Evolutionary conservation across 30 jellyfish, hydroid and myxozoan genomes (phyloP).

Genomic region (Hydractinia echinata): DNA sequence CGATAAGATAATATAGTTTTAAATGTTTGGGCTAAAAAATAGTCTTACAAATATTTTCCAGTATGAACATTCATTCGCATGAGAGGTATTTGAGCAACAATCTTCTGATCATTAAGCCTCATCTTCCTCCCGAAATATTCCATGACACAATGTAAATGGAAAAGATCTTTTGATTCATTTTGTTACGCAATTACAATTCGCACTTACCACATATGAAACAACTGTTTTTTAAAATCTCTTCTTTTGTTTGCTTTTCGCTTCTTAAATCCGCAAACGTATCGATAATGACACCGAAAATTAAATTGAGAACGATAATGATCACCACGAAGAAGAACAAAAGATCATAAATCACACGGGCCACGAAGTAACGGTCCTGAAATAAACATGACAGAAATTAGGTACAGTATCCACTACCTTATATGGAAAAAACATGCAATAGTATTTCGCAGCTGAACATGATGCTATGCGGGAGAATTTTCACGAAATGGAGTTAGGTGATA

Average conservation of each 20-base stretch:
- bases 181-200: too few species aligned
- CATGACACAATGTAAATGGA: too few species aligned
- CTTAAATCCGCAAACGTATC: conserved; percentile 98
- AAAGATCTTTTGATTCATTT: too few species aligned
- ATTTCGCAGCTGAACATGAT: not conserved
- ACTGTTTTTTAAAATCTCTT: conserved; percentile 80
- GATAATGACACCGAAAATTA: conserved; percentile 97
- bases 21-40: too few species aligned
- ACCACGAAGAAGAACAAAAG: conserved; percentile 87
- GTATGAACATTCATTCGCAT: too few species aligned
- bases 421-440: not conserved
- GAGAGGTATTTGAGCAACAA: too few species aligned
- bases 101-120: too few species aligned
- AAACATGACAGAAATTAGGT: not conserved
- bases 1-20: too few species aligned
- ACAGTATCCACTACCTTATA: not conserved
- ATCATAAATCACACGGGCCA: conserved; percentile 87
- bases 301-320: conserved; percentile 85
- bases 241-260: conserved; percentile 90
- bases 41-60: too few species aligned
- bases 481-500: not conserved
- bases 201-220: conserved; percentile 95
- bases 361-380: conserved; percentile 66
- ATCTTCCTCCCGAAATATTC: too few species aligned
- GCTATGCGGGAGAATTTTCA: too few species aligned